phyloP scores from a whole-genome alignment of 2,113 vertebrate genomes.

The Maccullochella peelii region DNA sequence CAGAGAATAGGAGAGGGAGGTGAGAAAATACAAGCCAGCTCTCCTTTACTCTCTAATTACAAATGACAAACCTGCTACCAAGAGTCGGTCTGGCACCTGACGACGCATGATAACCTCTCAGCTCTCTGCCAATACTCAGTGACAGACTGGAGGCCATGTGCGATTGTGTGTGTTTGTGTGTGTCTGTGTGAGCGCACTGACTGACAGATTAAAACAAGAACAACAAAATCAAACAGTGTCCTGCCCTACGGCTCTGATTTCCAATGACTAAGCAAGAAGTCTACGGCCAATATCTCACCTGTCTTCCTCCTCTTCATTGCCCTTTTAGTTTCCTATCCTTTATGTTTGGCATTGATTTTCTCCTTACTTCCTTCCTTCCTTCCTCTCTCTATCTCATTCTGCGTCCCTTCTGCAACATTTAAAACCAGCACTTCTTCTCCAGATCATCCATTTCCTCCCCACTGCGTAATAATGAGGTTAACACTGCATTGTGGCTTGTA shows the following conservation, averaged over 20 bases:
- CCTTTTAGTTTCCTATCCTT: constrained; percentile 61
- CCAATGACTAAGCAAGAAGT: constrained; percentile 73
- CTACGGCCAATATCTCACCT: constrained; percentile 62
- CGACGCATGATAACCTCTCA: constrained; percentile 75
- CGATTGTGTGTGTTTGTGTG: constrained; percentile 28
- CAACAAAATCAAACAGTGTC: constrained; percentile 66
- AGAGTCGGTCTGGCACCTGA: constrained; percentile 75
- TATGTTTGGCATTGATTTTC: constrained; percentile 70
- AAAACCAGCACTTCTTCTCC: constrained; percentile 39
- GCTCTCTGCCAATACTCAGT: constrained; percentile 65
- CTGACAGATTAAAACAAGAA: constrained; percentile 74
- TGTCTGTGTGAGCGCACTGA: constrained; percentile 27
- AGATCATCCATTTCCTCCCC: constrained; percentile 71
- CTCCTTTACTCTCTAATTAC: constrained; percentile 78
- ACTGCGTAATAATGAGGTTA: constrained; percentile 70
- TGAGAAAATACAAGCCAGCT: constrained; percentile 50
- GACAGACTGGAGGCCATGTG: constrained; percentile 54
- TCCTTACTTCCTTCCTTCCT: constrained; percentile 25
- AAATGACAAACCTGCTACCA: constrained; percentile 79
- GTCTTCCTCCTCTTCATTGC: constrained; percentile 53
- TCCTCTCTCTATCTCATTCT: constrained; percentile 33
- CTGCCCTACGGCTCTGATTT: constrained; percentile 60
- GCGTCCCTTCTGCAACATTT: constrained; percentile 49
- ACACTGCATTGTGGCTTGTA: constrained; percentile 69
- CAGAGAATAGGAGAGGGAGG: constrained; percentile 50